phyloP scores from a whole-genome alignment of 2,113 vertebrate genomes.

The Columba livia region DNA sequence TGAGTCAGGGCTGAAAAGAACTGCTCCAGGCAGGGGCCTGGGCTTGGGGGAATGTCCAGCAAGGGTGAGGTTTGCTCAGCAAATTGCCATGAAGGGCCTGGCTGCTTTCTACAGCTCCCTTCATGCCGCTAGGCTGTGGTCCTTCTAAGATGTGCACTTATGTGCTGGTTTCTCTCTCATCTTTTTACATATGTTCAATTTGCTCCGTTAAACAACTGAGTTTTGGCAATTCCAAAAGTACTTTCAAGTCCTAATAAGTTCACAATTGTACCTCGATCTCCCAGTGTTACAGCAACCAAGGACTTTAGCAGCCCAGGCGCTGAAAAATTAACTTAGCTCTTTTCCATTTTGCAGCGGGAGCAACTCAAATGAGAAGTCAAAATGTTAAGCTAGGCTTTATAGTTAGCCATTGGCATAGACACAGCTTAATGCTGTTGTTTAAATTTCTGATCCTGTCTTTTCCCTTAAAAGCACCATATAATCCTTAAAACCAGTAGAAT shows the following conservation, averaged over 20 bases:
- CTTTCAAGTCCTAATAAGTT: neutral
- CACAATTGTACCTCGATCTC: neutral
- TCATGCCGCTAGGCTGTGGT: accelerated
- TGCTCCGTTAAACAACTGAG: neutral
- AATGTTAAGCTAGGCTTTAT: neutral
- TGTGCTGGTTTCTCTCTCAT: neutral
- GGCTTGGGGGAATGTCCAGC: neutral
- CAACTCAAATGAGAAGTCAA: neutral
- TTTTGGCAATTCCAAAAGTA: neutral
- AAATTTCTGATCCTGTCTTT: neutral
- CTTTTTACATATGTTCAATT: neutral
- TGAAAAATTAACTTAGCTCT: neutral
- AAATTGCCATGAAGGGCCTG: accelerated
- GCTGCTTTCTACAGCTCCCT: neutral
- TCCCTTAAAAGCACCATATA: neutral
- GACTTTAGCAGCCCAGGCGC: neutral
- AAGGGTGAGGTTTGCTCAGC: neutral
- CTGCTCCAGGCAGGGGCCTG: neutral
- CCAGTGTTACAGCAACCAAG: neutral
- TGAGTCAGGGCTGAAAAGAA: neutral
- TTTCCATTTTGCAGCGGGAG: neutral
- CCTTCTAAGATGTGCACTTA: accelerated
- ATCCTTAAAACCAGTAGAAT: neutral
- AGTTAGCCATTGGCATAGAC: neutral
- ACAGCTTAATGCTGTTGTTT: neutral